phyloP scores from a whole-genome alignment of 2,797 vertebrate species.

The Tokudaia tokunoshimensis region DNA sequence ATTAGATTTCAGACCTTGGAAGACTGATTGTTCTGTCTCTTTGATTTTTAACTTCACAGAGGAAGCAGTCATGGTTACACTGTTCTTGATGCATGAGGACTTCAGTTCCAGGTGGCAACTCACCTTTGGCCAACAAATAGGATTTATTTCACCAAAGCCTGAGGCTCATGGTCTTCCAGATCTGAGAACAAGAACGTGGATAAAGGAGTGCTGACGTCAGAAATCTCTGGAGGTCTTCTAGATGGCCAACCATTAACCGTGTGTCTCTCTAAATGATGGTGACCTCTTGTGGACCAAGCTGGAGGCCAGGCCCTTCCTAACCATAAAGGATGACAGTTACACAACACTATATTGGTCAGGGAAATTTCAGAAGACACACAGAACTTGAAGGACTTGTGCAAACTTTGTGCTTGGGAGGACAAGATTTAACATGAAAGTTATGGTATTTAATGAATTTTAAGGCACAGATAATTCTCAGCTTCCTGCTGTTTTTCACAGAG shows the following conservation, averaged over 20 bases:
- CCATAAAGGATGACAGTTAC: not conserved
- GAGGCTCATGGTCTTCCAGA: not conserved
- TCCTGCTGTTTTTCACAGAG: not conserved
- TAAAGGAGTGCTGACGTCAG: not conserved
- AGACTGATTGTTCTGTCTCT: not conserved
- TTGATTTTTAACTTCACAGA: not conserved
- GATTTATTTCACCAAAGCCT: not conserved
- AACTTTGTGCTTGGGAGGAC: constrained; percentile 4
- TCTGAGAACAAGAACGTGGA: not conserved
- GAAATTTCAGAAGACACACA: constrained; percentile 16
- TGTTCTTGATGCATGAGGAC: not conserved
- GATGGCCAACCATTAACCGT: not conserved
- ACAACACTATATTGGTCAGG: not conserved
- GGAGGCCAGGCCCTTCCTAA: not conserved
- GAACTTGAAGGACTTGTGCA: not conserved
- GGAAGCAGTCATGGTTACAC: not conserved
- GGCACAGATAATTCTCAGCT: not conserved
- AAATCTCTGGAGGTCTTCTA: constrained; percentile 37
- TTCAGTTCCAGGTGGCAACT: fast-evolving
- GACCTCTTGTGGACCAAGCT: not conserved
- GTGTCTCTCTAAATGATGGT: not conserved
- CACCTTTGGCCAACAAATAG: not conserved
- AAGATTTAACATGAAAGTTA: constrained; percentile 28
- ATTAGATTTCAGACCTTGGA: not conserved
- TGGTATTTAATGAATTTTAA: constrained; percentile 10